phyloP scores from a whole-genome alignment of 2,113 vertebrate genomes.

The Trichechus manatus region DNA sequence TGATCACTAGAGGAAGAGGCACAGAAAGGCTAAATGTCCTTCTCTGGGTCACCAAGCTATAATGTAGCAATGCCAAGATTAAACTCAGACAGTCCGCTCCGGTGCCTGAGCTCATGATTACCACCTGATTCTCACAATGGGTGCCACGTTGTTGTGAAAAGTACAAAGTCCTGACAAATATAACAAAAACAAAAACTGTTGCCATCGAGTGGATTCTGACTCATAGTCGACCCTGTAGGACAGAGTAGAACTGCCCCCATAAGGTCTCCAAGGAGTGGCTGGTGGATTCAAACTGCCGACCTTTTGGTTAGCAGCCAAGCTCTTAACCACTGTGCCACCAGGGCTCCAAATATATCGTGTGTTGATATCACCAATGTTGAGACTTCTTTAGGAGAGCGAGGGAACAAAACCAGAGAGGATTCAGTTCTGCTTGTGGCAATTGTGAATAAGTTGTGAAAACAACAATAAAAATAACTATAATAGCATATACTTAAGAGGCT shows the following conservation, averaged over 20 bases:
- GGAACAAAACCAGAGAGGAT: background rate
- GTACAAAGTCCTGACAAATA: too few relatives aligned
- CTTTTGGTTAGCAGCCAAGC: too few relatives aligned
- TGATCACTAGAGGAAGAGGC: background rate
- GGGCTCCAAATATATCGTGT: too few relatives aligned
- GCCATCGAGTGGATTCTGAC: too few relatives aligned
- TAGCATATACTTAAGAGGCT: background rate
- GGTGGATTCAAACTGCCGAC: too few relatives aligned
- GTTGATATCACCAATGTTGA: background rate
- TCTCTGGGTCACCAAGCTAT: background rate
- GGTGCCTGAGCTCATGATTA: background rate
- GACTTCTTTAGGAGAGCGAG: background rate
- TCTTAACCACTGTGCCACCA: too few relatives aligned
- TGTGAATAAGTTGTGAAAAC: background rate
- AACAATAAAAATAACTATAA: background rate
- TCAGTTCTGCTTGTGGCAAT: background rate
- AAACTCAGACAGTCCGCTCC: background rate
- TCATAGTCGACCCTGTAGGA: too few relatives aligned
- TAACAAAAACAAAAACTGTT: too few relatives aligned
- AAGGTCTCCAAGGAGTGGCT: too few relatives aligned
- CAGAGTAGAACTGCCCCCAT: too few relatives aligned
- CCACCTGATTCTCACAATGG: rapidly evolving
- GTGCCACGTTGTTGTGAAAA: background rate
- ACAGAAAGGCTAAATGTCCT: background rate
- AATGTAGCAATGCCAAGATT: background rate